Evolutionary conservation across 2,113 vertebrate species (phyloP).

Genomic region (Oxygymnocypris stewartii): DNA sequence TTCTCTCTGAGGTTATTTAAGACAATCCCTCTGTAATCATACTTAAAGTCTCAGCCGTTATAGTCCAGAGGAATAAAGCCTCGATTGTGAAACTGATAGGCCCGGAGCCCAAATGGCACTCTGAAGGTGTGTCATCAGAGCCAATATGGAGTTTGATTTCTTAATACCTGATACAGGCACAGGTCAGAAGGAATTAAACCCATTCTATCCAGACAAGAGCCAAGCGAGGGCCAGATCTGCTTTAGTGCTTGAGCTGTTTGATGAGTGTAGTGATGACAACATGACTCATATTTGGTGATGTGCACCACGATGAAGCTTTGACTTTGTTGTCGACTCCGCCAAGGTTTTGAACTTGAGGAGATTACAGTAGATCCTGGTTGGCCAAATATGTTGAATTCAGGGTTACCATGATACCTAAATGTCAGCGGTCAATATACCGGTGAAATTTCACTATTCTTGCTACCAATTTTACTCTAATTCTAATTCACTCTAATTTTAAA

Average conservation of each 20-base stretch:
- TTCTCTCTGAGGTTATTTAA: conserved; percentile 50
- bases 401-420: background rate
- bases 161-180: conserved; percentile 53
- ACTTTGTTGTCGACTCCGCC: background rate
- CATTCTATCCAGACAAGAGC: conserved; percentile 41
- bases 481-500: conserved; percentile 4
- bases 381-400: conserved; percentile 16
- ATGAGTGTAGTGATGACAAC: conserved; percentile 42
- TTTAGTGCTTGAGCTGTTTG: conserved; percentile 37
- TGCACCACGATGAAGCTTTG: background rate
- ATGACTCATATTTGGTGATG: conserved; percentile 40
- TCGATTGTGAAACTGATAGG: conserved; percentile 63
- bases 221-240: conserved; percentile 35
- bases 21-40: conserved; percentile 58
- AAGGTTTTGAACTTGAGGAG: background rate
- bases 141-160: conserved; percentile 55
- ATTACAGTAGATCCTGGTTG: conserved; percentile 18
- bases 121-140: conserved; percentile 56
- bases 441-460: background rate
- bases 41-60: conserved; percentile 45
- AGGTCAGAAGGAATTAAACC: conserved; percentile 47
- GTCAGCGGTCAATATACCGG: background rate
- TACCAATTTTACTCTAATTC: background rate
- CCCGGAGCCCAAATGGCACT: conserved; percentile 56
- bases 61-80: conserved; percentile 58